Conservation (phyloP, 2,113 vertebrate species). For the Peromyscus leucopus region DNA sequence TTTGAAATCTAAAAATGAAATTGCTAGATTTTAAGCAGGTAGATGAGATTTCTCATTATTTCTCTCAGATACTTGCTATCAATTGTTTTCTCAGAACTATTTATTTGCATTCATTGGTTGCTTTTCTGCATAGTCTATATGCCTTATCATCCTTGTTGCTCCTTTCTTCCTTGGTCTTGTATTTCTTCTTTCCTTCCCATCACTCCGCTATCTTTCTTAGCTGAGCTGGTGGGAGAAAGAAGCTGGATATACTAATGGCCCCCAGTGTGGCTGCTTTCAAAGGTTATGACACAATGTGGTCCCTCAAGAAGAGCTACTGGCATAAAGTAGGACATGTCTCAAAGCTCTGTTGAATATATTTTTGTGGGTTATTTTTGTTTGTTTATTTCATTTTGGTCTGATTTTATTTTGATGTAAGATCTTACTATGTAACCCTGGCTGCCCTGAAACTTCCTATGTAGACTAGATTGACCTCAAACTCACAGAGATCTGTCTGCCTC, state of each 20-base stretch:
- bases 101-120: not conserved
- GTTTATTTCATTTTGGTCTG: not conserved
- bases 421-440: not conserved
- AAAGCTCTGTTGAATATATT: not conserved
- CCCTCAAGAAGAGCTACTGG: not conserved
- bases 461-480: not conserved
- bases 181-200: not conserved
- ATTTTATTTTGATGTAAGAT: not conserved
- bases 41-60: slow-evolving; percentile 41
- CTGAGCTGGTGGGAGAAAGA: not conserved
- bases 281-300: not conserved
- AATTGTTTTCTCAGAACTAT: slow-evolving; percentile 41
- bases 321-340: not conserved
- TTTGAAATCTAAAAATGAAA: slow-evolving; percentile 22
- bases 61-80: not conserved
- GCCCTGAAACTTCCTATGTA: not conserved
- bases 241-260: not conserved
- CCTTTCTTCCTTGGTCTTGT: not conserved
- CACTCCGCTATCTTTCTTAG: not conserved
- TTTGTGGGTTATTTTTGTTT: not conserved
- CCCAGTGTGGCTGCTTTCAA: not conserved
- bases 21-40: slow-evolving; percentile 26
- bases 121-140: not conserved
- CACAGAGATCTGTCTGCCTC: not conserved
- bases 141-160: not conserved